A percentile compares a stretch with the other conserved stretches of the same genome.
Evolutionary conservation across 2,888 invertebrate genomes (phyloP).

Genomic region (Ochlodes sylvanus): DNA sequence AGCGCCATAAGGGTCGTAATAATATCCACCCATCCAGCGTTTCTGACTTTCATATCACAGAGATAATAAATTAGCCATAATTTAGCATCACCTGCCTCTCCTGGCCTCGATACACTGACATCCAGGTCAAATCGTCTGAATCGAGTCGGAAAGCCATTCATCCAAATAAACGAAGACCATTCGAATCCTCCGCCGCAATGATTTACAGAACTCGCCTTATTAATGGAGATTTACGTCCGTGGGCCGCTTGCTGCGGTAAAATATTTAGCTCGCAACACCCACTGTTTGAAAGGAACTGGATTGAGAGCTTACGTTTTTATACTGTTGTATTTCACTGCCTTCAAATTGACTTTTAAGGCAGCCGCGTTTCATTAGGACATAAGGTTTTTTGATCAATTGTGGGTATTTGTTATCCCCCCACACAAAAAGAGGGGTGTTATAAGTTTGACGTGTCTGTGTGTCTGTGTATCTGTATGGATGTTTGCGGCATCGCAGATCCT

Average conservation of each 20-base stretch:
- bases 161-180: slow-evolving; percentile 32
- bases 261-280: slow-evolving; percentile 7
- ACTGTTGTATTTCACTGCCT: slow-evolving; percentile 1
- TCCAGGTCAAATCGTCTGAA: slow-evolving; percentile 25
- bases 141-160: slow-evolving; percentile 30
- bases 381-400: too few relatives aligned
- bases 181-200: slow-evolving; percentile 28
- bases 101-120: slow-evolving; percentile 28
- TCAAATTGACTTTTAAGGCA: too few relatives aligned
- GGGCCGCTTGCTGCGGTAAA: slow-evolving; percentile 11
- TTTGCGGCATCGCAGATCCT: too few relatives aligned
- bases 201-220: slow-evolving; percentile 29
- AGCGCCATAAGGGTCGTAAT: too few relatives aligned
- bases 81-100: slow-evolving; percentile 8
- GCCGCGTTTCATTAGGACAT: too few relatives aligned
- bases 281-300: slow-evolving; percentile 9
- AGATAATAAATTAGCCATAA: background rate
- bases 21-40: background rate
- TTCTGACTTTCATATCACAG: background rate
- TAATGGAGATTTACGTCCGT: slow-evolving; percentile 32
- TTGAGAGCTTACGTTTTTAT: slow-evolving; percentile 3
- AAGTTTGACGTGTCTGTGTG: too few relatives aligned
- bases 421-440: too few relatives aligned
- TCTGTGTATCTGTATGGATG: too few relatives aligned
- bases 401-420: too few relatives aligned